Percentiles rank a stretch among this genome's conserved stretches.
phyloP scores from a whole-genome alignment of 2,797 vertebrate genomes.

The Crocodylus rhombifer region DNA sequence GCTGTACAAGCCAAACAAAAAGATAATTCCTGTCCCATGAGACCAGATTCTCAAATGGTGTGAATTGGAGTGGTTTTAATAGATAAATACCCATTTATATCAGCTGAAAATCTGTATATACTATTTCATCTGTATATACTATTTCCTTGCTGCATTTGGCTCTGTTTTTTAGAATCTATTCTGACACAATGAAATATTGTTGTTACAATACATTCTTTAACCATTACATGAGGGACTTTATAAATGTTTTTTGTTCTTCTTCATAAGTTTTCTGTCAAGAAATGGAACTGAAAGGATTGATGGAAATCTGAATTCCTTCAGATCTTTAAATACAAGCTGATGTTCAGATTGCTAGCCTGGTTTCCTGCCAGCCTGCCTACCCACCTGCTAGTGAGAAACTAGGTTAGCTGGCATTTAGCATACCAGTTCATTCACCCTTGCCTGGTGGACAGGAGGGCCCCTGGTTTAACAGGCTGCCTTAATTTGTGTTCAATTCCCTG shows the following conservation, averaged over 20 bases:
- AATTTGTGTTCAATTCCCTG: too few species aligned
- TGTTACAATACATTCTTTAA: background rate
- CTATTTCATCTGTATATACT: too few species aligned
- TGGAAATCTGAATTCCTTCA: background rate
- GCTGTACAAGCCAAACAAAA: background rate
- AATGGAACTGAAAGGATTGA: background rate
- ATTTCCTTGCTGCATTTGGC: slow-evolving; percentile 4
- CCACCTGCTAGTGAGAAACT: background rate
- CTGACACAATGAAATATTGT: background rate
- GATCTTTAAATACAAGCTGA: background rate
- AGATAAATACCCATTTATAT: background rate
- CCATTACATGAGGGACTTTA: background rate
- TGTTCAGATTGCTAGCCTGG: background rate
- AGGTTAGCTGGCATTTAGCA: too few species aligned
- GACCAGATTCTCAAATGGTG: background rate
- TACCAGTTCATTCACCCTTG: too few species aligned
- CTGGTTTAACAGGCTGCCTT: too few species aligned
- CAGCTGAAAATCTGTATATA: background rate
- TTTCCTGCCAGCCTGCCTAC: background rate
- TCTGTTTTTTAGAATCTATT: background rate
- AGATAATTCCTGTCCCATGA: background rate
- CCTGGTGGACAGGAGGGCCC: too few species aligned
- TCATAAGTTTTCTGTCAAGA: background rate
- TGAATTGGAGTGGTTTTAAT: background rate
- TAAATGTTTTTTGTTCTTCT: slow-evolving; percentile 1